These are phyloP conservation scores for Menidia beryllina DNA, from an alignment of 2,113 vertebrate genomes.

Conservation along the genomic window DNA sequence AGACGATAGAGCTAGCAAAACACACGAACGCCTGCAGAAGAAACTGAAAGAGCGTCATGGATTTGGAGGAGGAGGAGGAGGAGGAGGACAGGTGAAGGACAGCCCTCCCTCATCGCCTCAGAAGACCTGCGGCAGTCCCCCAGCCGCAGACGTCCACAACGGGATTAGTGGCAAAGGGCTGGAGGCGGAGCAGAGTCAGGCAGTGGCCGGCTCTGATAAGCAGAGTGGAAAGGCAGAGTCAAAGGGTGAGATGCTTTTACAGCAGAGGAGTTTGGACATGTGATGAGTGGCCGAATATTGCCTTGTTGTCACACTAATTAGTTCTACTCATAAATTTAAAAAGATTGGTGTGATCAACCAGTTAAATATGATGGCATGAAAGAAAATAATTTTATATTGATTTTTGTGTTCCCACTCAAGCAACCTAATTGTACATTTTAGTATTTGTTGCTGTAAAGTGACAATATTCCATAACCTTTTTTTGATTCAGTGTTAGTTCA, in stretches of 20 bases:
- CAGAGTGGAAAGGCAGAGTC: constrained; percentile 76
- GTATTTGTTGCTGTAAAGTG: too few relatives aligned
- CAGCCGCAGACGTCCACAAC: constrained; percentile 85
- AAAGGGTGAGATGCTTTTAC: constrained; percentile 79
- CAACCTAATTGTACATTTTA: neutral
- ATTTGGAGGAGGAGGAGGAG: constrained; percentile 75
- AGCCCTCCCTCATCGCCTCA: constrained; percentile 93
- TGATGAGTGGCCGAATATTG: neutral
- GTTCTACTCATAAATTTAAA: constrained; percentile 10
- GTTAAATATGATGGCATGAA: too few relatives aligned
- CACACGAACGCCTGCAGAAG: constrained; percentile 94
- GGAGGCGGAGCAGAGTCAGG: constrained; percentile 79
- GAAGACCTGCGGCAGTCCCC: constrained; percentile 85
- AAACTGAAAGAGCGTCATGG: constrained; percentile 95
- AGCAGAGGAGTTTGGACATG: constrained; percentile 30
- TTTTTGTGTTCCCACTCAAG: too few relatives aligned
- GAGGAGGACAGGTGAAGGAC: constrained; percentile 86
- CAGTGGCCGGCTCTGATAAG: constrained; percentile 78
- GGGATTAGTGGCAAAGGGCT: constrained; percentile 84
- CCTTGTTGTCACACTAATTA: constrained; percentile 23
- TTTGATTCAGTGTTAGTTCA: neutral
- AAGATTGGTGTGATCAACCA: constrained; percentile 1
- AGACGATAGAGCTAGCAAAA: constrained; percentile 96
- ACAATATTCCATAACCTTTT: neutral
- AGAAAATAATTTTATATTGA: too few relatives aligned